Conservation (phyloP, 2,797 vertebrate species). For the Salmo trutta region DNA sequence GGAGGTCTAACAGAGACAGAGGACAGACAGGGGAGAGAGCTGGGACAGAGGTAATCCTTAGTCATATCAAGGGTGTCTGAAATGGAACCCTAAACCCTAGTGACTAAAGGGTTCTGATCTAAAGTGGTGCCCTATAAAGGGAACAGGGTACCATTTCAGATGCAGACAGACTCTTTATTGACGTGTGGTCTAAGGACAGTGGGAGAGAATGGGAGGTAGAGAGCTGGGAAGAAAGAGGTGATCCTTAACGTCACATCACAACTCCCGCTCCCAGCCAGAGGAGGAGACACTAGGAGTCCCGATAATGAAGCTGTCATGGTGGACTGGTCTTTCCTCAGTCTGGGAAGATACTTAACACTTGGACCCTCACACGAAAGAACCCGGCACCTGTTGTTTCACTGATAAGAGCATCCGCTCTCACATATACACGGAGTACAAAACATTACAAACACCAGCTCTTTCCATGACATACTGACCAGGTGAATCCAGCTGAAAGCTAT, state of each 20-base stretch:
- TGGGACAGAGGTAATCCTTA: background rate
- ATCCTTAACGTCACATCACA: constrained; percentile 33
- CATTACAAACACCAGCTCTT: too few relatives aligned
- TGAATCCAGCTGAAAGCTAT: too few relatives aligned
- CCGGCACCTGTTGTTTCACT: constrained; percentile 26
- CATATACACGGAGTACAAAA: too few relatives aligned
- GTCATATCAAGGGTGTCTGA: constrained; percentile 24
- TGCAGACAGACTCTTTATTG: background rate
- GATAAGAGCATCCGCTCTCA: constrained; percentile 27
- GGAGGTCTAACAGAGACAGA: constrained; percentile 34
- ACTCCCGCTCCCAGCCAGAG: constrained; percentile 26
- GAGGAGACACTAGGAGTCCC: constrained; percentile 27
- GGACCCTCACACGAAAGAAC: constrained; percentile 35
- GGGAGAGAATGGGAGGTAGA: constrained; percentile 4
- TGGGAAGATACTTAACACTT: constrained; percentile 18
- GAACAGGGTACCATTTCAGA: background rate
- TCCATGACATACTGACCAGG: too few relatives aligned
- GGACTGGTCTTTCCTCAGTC: constrained; percentile 22
- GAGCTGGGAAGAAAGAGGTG: background rate
- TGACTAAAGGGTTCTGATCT: background rate
- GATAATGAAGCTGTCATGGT: constrained; percentile 54
- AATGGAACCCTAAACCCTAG: too few relatives aligned
- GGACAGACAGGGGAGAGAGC: constrained; percentile 28
- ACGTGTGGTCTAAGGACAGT: background rate
- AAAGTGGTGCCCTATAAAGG: background rate